Conservation (phyloP, 2,888 invertebrate genomes). For the Stenodera caucasica region DNA sequence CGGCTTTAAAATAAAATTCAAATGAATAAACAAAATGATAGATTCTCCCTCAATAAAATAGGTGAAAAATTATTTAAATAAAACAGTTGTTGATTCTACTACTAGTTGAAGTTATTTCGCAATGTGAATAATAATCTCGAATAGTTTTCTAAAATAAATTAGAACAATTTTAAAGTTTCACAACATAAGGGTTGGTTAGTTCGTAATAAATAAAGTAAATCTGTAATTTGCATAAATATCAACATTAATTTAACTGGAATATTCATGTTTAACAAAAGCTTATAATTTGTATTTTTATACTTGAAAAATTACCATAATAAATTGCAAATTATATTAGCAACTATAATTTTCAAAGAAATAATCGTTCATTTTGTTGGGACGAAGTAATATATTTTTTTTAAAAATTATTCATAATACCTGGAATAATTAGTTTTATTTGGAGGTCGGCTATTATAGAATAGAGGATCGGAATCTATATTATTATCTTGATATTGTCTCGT, state of each 20-base stretch:
- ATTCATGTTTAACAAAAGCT: neutral
- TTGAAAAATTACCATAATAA: neutral
- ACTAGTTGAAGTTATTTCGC: neutral
- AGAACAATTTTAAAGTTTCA: no score
- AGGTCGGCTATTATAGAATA: slow-evolving; percentile 89
- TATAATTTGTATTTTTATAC: neutral
- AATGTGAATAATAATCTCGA: neutral
- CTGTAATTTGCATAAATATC: neutral
- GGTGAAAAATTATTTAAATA: no score
- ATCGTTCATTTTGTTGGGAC: neutral
- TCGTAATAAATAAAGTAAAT: neutral
- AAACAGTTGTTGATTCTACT: no score
- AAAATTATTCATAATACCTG: slow-evolving; percentile 51
- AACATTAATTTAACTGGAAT: neutral
- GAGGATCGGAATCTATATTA: slow-evolving; percentile 65
- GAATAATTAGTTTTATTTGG: slow-evolving; percentile 64
- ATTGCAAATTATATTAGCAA: no score
- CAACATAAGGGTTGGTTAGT: neutral
- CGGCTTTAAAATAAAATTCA: slow-evolving; percentile 50
- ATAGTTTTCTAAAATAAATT: neutral
- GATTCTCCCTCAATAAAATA: slow-evolving; percentile 19
- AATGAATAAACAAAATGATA: slow-evolving; percentile 33
- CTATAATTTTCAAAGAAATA: neutral
- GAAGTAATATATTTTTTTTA: neutral
- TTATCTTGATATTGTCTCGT: slow-evolving; percentile 55